These are phyloP conservation scores for Oegoconia quadripuncta DNA, from an alignment of 2,888 invertebrate species.

Conservation along the genomic window DNA sequence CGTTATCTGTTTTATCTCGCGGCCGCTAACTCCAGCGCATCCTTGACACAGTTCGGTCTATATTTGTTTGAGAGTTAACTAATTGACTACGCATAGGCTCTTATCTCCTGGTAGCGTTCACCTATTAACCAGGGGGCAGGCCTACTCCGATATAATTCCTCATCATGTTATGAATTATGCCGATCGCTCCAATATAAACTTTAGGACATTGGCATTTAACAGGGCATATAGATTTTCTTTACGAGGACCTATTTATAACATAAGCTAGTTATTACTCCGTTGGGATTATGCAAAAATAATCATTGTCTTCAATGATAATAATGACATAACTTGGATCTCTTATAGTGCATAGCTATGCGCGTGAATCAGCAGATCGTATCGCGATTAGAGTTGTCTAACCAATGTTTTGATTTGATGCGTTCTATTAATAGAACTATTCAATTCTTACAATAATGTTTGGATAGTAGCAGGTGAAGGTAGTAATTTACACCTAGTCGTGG, in stretches of 20 bases:
- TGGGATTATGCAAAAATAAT: slow-evolving; percentile 33
- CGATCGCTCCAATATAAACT: too few relatives aligned
- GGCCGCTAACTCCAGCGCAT: slow-evolving; percentile 36
- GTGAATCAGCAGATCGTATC: slow-evolving; percentile 8
- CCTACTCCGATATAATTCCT: too few relatives aligned
- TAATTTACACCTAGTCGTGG: neutral
- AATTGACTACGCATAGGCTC: neutral
- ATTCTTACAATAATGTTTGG: slow-evolving; percentile 6
- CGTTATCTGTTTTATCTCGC: slow-evolving; percentile 45
- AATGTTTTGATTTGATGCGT: slow-evolving; percentile 3
- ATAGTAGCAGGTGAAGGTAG: slow-evolving; percentile 2
- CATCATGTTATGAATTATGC: too few relatives aligned
- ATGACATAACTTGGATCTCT: slow-evolving; percentile 38
- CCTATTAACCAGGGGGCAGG: too few relatives aligned
- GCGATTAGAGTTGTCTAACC: slow-evolving; percentile 1
- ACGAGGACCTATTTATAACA: too few relatives aligned
- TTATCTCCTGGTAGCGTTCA: neutral
- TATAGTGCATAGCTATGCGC: slow-evolving; percentile 2
- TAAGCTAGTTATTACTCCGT: too few relatives aligned
- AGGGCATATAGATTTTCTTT: too few relatives aligned
- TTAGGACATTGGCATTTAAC: too few relatives aligned
- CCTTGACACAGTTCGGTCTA: slow-evolving; percentile 58
- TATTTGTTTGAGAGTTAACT: slow-evolving; percentile 25
- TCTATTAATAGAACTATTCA: slow-evolving; percentile 4
- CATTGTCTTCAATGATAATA: slow-evolving; percentile 42